Evolutionary conservation across 2,113 vertebrate species (phyloP), one percentile per base, ranked within the genome.

Genomic region (Podarcis muralis): DNA sequence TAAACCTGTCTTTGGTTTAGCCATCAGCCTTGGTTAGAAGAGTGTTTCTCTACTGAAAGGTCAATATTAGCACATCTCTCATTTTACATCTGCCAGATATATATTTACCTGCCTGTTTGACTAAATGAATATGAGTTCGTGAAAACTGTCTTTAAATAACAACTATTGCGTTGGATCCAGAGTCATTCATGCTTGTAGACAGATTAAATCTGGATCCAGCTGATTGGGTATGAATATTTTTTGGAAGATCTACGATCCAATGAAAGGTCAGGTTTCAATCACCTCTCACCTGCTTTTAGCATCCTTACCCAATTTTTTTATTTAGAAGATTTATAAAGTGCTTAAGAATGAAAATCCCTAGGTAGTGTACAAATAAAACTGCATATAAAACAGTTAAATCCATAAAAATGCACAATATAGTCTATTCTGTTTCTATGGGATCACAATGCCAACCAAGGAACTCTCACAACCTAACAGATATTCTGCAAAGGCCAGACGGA

Each of bases 201-300:
- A 5, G 4, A 74, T 35, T 13, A 74, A 32, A 18, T 74, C 72
- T 74, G 72, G 15, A 74, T 74, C n/a, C 72, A 74, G 16, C 18
- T 20, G 15, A 27, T 40, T 76, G 13, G 25, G 25, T 35, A 53
- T 25, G 23, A 32, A 35, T 4, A 30, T 48, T 48, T 23, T 37
- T 84, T 90, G 88, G 86, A 85, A 76, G 92, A 83, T 84, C 86
- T 37, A 81, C 89, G 62, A 81, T n/a, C 11, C 62, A 90, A 85
- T 77, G 89, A 89, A 93, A 85, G 81, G 12, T 84, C 89, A 95
- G 92, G 92, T 94, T 94, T 91, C 93, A 72, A 30, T 30, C 91
- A 90, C 57, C 62, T 84, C 86, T 23, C 15, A 68, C 85, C 69
- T 93, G 40, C 40, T 75, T 62, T 93, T 93, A 89, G 87, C 9